Conservation (phyloP, 2,888 invertebrate species). For the Eugnorisma glareosa region DNA sequence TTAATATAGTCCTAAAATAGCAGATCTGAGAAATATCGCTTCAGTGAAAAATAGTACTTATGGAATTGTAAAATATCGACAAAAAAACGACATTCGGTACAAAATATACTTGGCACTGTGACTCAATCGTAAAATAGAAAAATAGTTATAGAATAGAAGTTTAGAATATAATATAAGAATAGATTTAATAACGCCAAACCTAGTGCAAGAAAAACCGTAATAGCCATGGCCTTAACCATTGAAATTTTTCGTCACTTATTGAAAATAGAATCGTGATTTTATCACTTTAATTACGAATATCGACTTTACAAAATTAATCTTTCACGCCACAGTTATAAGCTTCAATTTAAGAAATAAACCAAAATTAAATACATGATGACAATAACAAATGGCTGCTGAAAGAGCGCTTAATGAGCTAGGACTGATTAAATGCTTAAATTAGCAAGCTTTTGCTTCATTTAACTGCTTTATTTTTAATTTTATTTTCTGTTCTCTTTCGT, state of each 20-base stretch:
- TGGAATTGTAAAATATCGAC: neutral
- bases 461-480: neutral
- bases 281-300: neutral
- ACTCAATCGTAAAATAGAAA: no score
- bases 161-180: no score
- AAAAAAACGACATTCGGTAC: neutral
- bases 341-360: conserved; percentile 23
- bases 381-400: conserved; percentile 37
- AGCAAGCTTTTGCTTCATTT: conserved; percentile 15
- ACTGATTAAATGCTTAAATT: conserved; percentile 39
- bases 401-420: conserved; percentile 18
- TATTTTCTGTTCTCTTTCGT: neutral
- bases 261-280: neutral
- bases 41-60: neutral
- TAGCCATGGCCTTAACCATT: no score
- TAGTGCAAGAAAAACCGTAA: neutral
- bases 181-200: neutral
- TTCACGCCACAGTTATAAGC: neutral
- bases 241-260: neutral
- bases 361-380: conserved; percentile 30
- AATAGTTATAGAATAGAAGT: no score
- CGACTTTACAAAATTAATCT: neutral
- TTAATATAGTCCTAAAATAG: neutral
- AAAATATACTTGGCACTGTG: neutral
- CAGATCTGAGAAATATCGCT: neutral